These are phyloP conservation scores for Arizona elegans DNA, from an alignment of 2,113 vertebrate species.

Conservation along the genomic window DNA sequence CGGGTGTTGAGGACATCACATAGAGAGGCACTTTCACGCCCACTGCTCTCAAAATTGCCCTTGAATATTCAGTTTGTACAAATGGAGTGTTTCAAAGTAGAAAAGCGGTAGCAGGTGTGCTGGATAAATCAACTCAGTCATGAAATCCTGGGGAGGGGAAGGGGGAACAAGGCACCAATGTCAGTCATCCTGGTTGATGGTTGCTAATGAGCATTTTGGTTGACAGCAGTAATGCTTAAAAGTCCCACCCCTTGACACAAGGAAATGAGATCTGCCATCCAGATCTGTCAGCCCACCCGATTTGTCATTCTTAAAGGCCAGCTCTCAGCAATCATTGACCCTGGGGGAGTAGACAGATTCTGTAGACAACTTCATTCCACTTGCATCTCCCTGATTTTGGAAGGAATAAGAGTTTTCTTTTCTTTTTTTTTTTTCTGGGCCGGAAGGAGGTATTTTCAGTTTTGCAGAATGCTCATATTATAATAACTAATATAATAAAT, in stretches of 20 bases:
- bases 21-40: background rate
- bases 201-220: slow-evolving; percentile 21
- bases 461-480: background rate
- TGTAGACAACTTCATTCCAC: background rate
- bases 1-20: background rate
- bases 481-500: background rate
- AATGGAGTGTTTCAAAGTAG: background rate
- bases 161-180: background rate
- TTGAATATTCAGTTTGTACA: background rate
- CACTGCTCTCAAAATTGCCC: background rate
- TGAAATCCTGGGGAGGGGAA: background rate
- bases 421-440: background rate
- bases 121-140: background rate
- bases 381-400: background rate
- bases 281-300: background rate
- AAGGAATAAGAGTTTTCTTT: background rate
- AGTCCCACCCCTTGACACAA: background rate
- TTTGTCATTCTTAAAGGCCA: slow-evolving; percentile 25
- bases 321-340: background rate
- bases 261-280: slow-evolving; percentile 6
- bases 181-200: slow-evolving; percentile 3
- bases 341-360: background rate
- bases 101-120: background rate
- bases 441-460: background rate
- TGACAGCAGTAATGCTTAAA: slow-evolving; percentile 5